Evolutionary conservation across 2,888 invertebrate genomes (phyloP).

Genomic region (Nomada lathburiana): DNA sequence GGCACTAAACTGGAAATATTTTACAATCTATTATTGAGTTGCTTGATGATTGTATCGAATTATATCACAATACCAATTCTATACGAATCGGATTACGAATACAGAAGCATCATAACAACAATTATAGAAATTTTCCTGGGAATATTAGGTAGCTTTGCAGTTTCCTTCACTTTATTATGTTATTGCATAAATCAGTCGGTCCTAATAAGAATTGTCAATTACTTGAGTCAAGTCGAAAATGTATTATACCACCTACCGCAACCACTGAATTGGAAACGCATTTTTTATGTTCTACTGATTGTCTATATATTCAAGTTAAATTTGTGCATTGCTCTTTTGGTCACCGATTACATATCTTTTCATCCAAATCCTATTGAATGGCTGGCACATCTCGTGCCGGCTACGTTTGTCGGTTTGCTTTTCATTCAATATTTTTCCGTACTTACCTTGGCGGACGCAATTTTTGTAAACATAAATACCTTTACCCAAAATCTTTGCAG

Average conservation of each 20-base stretch:
- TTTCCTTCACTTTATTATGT: constrained; percentile 32
- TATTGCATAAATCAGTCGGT: constrained; percentile 48
- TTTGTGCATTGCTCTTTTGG: not conserved
- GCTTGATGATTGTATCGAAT: constrained; percentile 12
- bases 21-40: constrained; percentile 58
- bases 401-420: constrained; percentile 39
- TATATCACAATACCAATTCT: constrained; percentile 25
- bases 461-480: constrained; percentile 58
- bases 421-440: constrained; percentile 61
- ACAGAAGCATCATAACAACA: constrained; percentile 29
- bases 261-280: constrained; percentile 11
- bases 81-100: not conserved
- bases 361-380: not conserved
- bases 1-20: constrained; percentile 30
- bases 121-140: constrained; percentile 45
- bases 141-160: constrained; percentile 18
- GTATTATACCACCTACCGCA: not conserved
- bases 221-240: constrained; percentile 24
- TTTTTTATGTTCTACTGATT: not conserved
- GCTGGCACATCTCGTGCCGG: constrained; percentile 36
- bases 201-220: constrained; percentile 46
- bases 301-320: not conserved
- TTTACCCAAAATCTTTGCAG: constrained; percentile 10
- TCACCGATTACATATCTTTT: constrained; percentile 15
- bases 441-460: constrained; percentile 32